Percentiles rank a stretch among this genome's conserved stretches.
These are phyloP conservation scores for Balaeniceps rex DNA, from an alignment of 2,113 vertebrate genomes.

Conservation along the genomic window DNA sequence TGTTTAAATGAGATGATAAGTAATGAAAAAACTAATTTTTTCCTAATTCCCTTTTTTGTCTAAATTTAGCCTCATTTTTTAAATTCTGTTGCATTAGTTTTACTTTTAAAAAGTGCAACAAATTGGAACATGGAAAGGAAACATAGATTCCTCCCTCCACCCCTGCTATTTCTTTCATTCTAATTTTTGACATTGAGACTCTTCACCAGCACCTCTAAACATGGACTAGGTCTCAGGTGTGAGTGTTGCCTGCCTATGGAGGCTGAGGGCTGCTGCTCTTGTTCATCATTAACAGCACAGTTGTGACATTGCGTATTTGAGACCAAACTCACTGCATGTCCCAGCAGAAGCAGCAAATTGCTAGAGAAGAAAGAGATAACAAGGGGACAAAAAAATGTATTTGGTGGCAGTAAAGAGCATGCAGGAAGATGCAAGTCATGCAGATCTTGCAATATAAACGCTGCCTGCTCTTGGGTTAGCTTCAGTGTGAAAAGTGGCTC, in stretches of 20 bases:
- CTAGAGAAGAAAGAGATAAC: not conserved
- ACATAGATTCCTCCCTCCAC: too few species aligned
- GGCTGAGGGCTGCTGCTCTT: not conserved
- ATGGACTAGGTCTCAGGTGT: not conserved
- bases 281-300: not conserved
- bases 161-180: not conserved
- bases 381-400: not conserved
- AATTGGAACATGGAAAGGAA: not conserved
- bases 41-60: not conserved
- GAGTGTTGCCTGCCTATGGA: not conserved
- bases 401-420: not conserved
- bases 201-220: not conserved
- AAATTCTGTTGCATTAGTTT: not conserved
- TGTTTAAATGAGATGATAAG: not conserved
- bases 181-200: not conserved
- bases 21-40: not conserved
- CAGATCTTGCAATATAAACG: not conserved
- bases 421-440: not conserved
- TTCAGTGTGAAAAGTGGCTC: not conserved
- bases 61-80: not conserved
- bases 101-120: not conserved
- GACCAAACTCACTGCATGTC: not conserved
- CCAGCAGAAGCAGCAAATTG: not conserved
- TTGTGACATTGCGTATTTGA: not conserved
- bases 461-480: not conserved